A percentile compares a stretch with the other conserved stretches of the same genome.
Conservation (phyloP, 2,888 invertebrate genomes). For the Ametastegia equiseti region DNA sequence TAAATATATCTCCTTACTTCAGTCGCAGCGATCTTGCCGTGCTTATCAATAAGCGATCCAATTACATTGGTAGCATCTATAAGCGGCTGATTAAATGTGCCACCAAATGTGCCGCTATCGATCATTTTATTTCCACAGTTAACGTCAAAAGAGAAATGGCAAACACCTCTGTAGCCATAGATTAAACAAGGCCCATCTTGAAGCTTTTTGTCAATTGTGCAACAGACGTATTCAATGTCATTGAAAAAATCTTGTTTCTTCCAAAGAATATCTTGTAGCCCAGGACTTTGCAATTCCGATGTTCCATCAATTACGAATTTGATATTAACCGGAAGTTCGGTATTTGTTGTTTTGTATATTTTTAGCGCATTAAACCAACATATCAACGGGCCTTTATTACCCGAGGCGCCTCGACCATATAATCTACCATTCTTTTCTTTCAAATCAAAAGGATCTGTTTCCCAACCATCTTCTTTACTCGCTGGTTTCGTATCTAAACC, state of each 20-base stretch:
- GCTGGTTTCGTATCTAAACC: slow-evolving; percentile 52
- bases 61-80: slow-evolving; percentile 57
- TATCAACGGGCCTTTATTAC: slow-evolving; percentile 58
- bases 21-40: slow-evolving; percentile 56
- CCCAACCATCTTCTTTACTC: slow-evolving; percentile 32
- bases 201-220: slow-evolving; percentile 58
- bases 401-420: slow-evolving; percentile 56
- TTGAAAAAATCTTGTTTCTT: slow-evolving; percentile 57
- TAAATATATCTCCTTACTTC: slow-evolving; percentile 52
- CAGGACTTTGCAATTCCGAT: slow-evolving; percentile 56
- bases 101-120: slow-evolving; percentile 59
- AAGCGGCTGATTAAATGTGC: slow-evolving; percentile 61
- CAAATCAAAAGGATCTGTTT: slow-evolving; percentile 52
- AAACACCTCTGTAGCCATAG: slow-evolving; percentile 61
- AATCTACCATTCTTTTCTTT: slow-evolving; percentile 56
- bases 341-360: slow-evolving; percentile 55
- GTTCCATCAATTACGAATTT: slow-evolving; percentile 62
- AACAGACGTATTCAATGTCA: slow-evolving; percentile 58
- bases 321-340: slow-evolving; percentile 58
- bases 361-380: slow-evolving; percentile 61
- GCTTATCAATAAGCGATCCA: slow-evolving; percentile 56
- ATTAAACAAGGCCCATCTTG: slow-evolving; percentile 58
- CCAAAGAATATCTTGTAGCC: slow-evolving; percentile 54
- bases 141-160: slow-evolving; percentile 57
- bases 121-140: slow-evolving; percentile 58